Base-by-base conservation (phyloP, 2,888 invertebrate genomes). In the Drosophila testacea region DNA sequence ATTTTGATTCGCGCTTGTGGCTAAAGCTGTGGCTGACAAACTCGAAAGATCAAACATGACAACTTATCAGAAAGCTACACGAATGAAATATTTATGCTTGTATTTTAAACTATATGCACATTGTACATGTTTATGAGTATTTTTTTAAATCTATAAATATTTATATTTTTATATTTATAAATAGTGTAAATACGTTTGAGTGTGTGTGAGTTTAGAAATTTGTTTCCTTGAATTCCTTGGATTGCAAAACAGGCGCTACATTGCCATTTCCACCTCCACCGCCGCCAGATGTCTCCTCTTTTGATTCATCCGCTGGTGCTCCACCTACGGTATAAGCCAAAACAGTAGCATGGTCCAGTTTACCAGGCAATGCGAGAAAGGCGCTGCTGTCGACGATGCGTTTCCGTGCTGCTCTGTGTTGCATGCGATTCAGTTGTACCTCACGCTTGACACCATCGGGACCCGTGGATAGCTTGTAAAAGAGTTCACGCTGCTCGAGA, bases 331-430 rank as follows among this genome's bases (percentile, higher is more conserved):
- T 95, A 90, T 95, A 97, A 2, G 97, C 97, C 52, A 96, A 95
- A 22, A 97, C 95, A 4, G 96, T 96, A 27, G 97, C 97, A 92
- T 97, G 97, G 92, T 98, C 97, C 77, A 98, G 93, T 92, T 98
- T 98, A 2, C 97, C 97, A 0, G 97, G 97, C 81, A 97, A 94
- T 48, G 93, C 93, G 39, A 92, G 91, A 92, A 95, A 95, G 22
- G 95, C 94, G 83, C 96, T 94, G 90, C 95, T 95, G 73, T 96
- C 96, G 73, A 96, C 94, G 59, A 96, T 94, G 79, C 94, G 94
- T 82, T 95, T 94, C 67, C 96, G 93, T 50, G 96, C 93, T n/a
- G 93, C 93, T 77, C 95, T 94, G 89, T 96, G 95, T 81, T 96
- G 95, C 78, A 94, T 93, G 46, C 94, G 93, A 56, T 94, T 94